Percentiles rank a stretch among this genome's conserved stretches.
Evolutionary conservation across 2,113 vertebrate genomes (phyloP).

Genomic region (Uria lomvia): DNA sequence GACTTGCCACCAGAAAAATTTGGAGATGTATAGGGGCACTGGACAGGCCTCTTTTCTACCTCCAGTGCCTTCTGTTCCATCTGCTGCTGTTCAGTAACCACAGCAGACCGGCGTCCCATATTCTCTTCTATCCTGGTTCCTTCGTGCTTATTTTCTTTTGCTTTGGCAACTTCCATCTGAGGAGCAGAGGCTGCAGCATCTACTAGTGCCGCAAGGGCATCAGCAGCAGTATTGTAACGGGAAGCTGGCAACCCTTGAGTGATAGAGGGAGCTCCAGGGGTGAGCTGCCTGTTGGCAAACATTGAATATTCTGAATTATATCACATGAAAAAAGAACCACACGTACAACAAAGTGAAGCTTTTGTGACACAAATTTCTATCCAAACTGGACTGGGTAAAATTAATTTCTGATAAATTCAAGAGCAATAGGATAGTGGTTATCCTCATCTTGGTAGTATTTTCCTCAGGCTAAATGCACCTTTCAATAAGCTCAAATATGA

Average conservation of each 20-base stretch:
- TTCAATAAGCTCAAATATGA: neutral
- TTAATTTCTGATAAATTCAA: neutral
- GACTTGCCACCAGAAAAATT: slow-evolving; percentile 82
- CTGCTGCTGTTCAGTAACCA: slow-evolving; percentile 78
- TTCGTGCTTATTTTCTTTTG: slow-evolving; percentile 90
- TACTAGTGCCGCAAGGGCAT: slow-evolving; percentile 92
- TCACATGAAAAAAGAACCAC: neutral
- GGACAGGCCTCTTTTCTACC: slow-evolving; percentile 81
- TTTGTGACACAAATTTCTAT: neutral
- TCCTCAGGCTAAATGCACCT: neutral
- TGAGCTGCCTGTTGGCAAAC: slow-evolving; percentile 76
- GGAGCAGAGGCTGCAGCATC: slow-evolving; percentile 92
- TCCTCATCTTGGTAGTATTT: neutral
- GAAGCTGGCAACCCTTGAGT: slow-evolving; percentile 81
- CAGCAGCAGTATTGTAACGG: slow-evolving; percentile 92
- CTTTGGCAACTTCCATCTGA: slow-evolving; percentile 92
- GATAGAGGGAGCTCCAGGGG: slow-evolving; percentile 74
- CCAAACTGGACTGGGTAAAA: neutral
- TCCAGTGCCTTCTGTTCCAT: slow-evolving; percentile 76
- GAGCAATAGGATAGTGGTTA: neutral
- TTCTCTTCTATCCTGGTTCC: slow-evolving; percentile 83
- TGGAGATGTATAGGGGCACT: slow-evolving; percentile 76
- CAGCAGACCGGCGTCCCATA: slow-evolving; percentile 77
- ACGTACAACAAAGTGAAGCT: neutral
- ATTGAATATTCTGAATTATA: neutral